These are phyloP conservation scores for Platichthys flesus DNA, from an alignment of 2,113 vertebrate species.

Conservation along the genomic window DNA sequence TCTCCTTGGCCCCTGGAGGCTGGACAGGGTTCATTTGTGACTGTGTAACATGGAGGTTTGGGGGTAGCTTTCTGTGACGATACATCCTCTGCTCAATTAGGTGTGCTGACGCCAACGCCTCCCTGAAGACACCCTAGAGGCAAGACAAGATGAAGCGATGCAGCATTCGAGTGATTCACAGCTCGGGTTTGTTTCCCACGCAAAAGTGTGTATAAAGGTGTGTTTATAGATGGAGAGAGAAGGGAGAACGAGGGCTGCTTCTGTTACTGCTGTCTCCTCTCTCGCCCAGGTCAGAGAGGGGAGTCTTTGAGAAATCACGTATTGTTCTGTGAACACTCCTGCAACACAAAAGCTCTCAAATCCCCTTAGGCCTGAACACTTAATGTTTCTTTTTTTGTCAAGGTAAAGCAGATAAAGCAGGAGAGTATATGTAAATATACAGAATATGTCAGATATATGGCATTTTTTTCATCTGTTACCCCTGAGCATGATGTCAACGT, in stretches of 20 bases:
- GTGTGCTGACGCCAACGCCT: constrained; percentile 10
- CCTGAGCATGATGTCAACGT: background rate
- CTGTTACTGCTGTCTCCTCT: constrained; percentile 1
- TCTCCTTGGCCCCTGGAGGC: background rate
- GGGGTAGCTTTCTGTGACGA: constrained; percentile 18
- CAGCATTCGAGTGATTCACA: constrained; percentile 48
- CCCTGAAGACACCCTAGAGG: constrained; percentile 35
- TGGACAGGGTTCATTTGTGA: constrained; percentile 20
- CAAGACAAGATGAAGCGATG: constrained; percentile 31
- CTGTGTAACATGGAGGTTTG: constrained; percentile 7
- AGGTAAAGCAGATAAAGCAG: background rate
- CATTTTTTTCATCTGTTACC: background rate
- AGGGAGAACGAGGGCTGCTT: constrained; percentile 8
- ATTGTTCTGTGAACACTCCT: constrained; percentile 2
- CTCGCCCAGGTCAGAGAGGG: background rate
- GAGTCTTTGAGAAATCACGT: constrained; percentile 41
- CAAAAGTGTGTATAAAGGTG: background rate
- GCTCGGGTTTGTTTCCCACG: constrained; percentile 45
- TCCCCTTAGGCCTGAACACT: background rate
- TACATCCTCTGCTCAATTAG: constrained; percentile 52
- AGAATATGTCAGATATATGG: no score
- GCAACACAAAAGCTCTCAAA: background rate
- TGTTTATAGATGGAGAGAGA: background rate
- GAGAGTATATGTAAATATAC: background rate
- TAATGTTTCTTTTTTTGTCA: constrained; percentile 1